Percentiles rank a stretch among this genome's conserved stretches.
Evolutionary conservation across 1,140 invertebrate genomes (phyloP).

Genomic region (Drosophila punjabiensis): DNA sequence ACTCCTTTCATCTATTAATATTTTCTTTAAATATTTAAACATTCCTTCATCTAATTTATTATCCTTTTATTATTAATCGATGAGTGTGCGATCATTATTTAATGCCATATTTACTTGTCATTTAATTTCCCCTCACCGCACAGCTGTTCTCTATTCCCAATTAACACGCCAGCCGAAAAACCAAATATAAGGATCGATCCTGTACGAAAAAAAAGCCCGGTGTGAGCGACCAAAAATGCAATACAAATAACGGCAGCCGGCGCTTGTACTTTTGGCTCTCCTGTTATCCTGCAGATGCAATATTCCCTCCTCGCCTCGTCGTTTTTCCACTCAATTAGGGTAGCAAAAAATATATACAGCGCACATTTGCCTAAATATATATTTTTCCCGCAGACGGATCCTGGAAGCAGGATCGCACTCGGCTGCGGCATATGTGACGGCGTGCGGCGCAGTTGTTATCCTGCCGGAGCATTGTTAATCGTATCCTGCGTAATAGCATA

Average conservation of each 20-base stretch:
- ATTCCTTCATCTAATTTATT: background rate
- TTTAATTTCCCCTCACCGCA: constrained; percentile 17
- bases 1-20: too few species aligned
- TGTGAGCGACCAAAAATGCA: constrained; percentile 73
- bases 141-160: constrained; percentile 68
- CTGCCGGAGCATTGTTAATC: constrained; percentile 76
- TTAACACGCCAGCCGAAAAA: constrained; percentile 58
- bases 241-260: constrained; percentile 76
- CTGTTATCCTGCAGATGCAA: constrained; percentile 64
- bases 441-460: constrained; percentile 77
- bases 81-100: constrained; percentile 24
- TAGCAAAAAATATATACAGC: constrained; percentile 68
- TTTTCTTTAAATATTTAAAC: background rate
- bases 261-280: constrained; percentile 9
- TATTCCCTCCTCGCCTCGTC: constrained; percentile 18
- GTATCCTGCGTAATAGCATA: constrained; percentile 84
- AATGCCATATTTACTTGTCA: constrained; percentile 26
- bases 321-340: constrained; percentile 81
- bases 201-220: constrained; percentile 53
- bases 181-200: background rate
- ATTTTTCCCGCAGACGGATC: constrained; percentile 18
- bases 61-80: constrained; percentile 8
- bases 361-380: constrained; percentile 75
- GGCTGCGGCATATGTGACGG: constrained; percentile 74
- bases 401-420: background rate